Conservation (phyloP, 2,113 vertebrate species). For the Strix aluco region DNA sequence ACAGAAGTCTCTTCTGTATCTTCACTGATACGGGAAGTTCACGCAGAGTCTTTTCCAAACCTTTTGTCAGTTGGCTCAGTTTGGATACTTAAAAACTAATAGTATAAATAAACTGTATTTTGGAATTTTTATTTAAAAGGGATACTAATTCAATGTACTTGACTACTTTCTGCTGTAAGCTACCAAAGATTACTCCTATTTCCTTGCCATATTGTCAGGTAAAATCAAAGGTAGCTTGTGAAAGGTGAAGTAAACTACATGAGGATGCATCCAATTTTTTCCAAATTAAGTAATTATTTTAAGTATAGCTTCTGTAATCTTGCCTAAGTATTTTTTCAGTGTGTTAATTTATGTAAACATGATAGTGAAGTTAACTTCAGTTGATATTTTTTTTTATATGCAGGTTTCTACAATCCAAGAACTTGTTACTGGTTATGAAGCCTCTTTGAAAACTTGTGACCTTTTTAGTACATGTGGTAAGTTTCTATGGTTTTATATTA, state of each 20-base stretch:
- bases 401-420: constrained; percentile 80
- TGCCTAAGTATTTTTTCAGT: neutral
- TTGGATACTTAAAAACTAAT: neutral
- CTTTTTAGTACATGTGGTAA: constrained; percentile 76
- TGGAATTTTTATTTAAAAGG: neutral
- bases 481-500: constrained; percentile 23
- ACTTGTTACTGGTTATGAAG: constrained; percentile 80
- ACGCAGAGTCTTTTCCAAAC: neutral
- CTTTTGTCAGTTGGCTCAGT: neutral
- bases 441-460: constrained; percentile 76
- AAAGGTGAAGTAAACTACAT: neutral
- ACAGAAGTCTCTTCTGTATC: neutral
- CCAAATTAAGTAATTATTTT: neutral
- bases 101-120: neutral
- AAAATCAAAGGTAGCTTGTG: neutral
- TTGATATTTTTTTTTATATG: neutral
- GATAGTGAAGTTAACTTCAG: neutral
- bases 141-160: neutral
- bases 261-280: neutral
- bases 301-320: neutral
- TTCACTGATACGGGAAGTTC: neutral
- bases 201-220: neutral
- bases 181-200: neutral
- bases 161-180: neutral
- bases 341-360: neutral